These are phyloP conservation scores for Osedax frankpressi DNA, from an alignment of 2,888 invertebrate species.

Conservation along the genomic window DNA sequence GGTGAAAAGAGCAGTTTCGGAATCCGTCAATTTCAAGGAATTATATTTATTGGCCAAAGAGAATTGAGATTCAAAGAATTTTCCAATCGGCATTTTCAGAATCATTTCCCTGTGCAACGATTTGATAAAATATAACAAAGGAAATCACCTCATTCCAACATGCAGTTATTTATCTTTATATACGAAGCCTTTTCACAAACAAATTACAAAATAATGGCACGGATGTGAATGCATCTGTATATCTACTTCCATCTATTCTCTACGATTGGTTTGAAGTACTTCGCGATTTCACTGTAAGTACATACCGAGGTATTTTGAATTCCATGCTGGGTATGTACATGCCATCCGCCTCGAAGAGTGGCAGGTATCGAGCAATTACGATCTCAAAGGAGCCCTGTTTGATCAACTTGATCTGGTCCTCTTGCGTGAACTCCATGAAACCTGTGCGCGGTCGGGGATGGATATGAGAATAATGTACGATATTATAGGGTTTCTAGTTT, in stretches of 20 bases:
- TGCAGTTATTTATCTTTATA: too few species aligned
- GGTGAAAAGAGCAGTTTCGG: conserved; percentile 41
- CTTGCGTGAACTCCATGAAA: conserved; percentile 38
- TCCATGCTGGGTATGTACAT: conserved; percentile 43
- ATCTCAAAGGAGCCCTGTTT: conserved; percentile 46
- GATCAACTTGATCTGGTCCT: conserved; percentile 44
- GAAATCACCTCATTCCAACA: too few species aligned
- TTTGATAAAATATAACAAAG: too few species aligned
- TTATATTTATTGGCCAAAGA: conserved; percentile 37
- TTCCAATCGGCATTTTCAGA: conserved; percentile 38
- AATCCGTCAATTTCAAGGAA: conserved; percentile 35
- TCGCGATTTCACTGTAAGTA: too few species aligned
- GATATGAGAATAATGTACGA: too few species aligned
- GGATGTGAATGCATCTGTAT: neutral
- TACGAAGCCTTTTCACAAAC: too few species aligned
- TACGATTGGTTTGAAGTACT: too few species aligned
- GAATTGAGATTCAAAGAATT: conserved; percentile 42
- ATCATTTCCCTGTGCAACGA: conserved; percentile 34
- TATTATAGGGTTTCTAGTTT: too few species aligned
- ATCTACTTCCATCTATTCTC: too few species aligned
- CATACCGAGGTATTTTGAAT: conserved; percentile 40
- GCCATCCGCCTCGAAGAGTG: conserved; percentile 36
- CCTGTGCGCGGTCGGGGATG: too few species aligned
- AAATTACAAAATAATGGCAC: too few species aligned
- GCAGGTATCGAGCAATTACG: conserved; percentile 38